A percentile compares a stretch with the other conserved stretches of the same genome.
phyloP scores from a whole-genome alignment of 2,113 vertebrate species.

The Sterna hirundo region DNA sequence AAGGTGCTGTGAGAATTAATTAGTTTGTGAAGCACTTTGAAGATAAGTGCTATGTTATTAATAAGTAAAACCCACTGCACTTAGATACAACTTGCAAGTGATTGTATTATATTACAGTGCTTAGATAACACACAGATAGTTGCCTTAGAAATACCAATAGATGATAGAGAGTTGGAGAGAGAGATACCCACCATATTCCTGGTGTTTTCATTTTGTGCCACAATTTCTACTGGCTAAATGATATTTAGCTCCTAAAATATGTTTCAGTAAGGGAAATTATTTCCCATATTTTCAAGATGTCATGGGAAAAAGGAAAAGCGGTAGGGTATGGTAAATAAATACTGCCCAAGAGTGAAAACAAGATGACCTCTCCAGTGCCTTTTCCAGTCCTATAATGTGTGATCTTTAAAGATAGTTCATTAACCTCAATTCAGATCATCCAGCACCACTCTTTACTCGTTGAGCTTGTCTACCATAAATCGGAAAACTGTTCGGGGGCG shows the following conservation, averaged over 20 bases:
- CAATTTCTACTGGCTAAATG: not conserved
- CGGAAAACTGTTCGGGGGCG: not conserved
- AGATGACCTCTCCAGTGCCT: not conserved
- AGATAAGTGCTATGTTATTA: slow-evolving; percentile 58
- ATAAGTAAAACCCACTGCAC: slow-evolving; percentile 54
- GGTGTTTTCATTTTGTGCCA: not conserved
- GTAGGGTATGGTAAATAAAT: not conserved
- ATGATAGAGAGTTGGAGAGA: not conserved
- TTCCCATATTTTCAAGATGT: not conserved
- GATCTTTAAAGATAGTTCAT: not conserved
- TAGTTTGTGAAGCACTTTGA: slow-evolving; percentile 61
- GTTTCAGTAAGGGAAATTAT: not conserved
- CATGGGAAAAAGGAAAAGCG: not conserved
- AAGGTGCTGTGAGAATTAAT: slow-evolving; percentile 59
- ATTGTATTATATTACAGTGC: slow-evolving; percentile 47
- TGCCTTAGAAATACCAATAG: slow-evolving; percentile 51
- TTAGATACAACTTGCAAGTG: slow-evolving; percentile 49
- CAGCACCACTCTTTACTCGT: not conserved
- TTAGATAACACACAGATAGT: slow-evolving; percentile 57
- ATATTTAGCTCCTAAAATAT: not conserved
- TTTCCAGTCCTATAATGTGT: not conserved
- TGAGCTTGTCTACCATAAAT: not conserved
- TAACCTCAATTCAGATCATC: not conserved
- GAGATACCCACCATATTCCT: not conserved
- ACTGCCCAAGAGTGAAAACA: not conserved